A percentile compares a stretch with the other conserved stretches of the same genome.
These are phyloP conservation scores for Temnothorax nylanderi DNA, from an alignment of 1,140 invertebrate genomes.

Conservation along the genomic window DNA sequence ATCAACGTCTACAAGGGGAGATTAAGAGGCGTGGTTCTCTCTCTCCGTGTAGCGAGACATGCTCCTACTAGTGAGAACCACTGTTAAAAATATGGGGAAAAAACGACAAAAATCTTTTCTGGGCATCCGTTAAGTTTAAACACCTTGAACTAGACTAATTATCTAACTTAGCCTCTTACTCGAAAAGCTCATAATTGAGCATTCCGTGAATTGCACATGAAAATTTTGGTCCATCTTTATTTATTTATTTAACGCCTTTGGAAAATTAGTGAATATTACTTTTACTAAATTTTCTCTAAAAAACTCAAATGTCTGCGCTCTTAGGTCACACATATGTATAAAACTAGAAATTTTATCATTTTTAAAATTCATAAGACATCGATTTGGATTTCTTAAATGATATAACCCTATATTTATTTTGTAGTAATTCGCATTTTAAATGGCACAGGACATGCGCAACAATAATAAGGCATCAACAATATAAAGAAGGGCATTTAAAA, in stretches of 20 bases:
- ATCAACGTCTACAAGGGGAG: constrained; percentile 56
- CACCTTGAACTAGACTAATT: neutral
- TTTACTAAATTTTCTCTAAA: neutral
- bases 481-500: neutral
- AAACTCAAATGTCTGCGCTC: neutral
- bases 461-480: neutral
- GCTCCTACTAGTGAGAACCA: neutral
- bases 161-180: neutral
- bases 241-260: neutral
- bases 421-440: neutral
- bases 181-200: neutral
- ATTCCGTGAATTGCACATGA: neutral
- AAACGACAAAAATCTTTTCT: neutral
- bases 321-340: neutral
- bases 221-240: neutral
- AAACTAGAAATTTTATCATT: neutral
- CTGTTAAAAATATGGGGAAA: neutral
- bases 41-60: constrained; percentile 35
- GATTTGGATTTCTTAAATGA: neutral
- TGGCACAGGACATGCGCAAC: neutral
- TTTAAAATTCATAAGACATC: neutral
- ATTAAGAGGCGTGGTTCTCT: constrained; percentile 66
- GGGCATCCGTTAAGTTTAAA: neutral
- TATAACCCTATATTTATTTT: neutral
- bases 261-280: neutral